Evolutionary conservation across 2,888 invertebrate genomes (phyloP).

Genomic region (Gasteruption jaculator): DNA sequence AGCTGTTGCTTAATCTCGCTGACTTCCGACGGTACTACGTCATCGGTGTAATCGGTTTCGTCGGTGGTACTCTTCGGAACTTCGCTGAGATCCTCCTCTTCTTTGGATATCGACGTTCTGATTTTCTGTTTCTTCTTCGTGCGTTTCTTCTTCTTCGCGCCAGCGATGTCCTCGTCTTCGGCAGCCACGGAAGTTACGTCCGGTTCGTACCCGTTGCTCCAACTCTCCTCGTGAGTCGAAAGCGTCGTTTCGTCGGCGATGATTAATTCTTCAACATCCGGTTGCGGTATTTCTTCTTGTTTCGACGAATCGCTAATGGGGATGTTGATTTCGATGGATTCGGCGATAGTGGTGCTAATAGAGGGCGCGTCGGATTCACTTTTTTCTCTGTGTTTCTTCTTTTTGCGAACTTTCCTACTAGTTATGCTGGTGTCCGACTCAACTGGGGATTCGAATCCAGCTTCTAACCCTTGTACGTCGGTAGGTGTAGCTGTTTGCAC

Average conservation of each 20-base stretch:
- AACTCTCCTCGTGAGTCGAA: constrained; percentile 49
- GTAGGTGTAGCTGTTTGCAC: constrained; percentile 30
- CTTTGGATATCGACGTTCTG: constrained; percentile 54
- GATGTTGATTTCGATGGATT: constrained; percentile 56
- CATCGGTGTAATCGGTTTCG: constrained; percentile 49
- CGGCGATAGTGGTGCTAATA: constrained; percentile 54
- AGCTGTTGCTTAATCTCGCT: constrained; percentile 36
- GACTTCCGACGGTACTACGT: constrained; percentile 39
- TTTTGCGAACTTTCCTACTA: constrained; percentile 31
- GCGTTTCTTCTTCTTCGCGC: constrained; percentile 53
- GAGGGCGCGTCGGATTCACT: constrained; percentile 23
- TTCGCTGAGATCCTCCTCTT: constrained; percentile 54
- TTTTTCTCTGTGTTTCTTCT: constrained; percentile 35
- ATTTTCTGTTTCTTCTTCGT: constrained; percentile 53
- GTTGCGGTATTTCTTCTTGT: constrained; percentile 50
- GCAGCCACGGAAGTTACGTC: constrained; percentile 55
- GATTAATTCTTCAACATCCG: constrained; percentile 36
- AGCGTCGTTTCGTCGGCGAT: constrained; percentile 23
- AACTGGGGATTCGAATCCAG: constrained; percentile 24
- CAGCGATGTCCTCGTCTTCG: constrained; percentile 45
- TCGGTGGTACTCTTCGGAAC: constrained; percentile 44
- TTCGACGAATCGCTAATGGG: constrained; percentile 56
- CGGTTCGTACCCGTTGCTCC: constrained; percentile 70
- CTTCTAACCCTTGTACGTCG: constrained; percentile 38
- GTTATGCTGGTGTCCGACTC: constrained; percentile 24